Evolutionary conservation across 2,797 vertebrate genomes (phyloP), one percentile per base, ranked within the genome.

Genomic region (Schizopygopsis malacanthus): DNA sequence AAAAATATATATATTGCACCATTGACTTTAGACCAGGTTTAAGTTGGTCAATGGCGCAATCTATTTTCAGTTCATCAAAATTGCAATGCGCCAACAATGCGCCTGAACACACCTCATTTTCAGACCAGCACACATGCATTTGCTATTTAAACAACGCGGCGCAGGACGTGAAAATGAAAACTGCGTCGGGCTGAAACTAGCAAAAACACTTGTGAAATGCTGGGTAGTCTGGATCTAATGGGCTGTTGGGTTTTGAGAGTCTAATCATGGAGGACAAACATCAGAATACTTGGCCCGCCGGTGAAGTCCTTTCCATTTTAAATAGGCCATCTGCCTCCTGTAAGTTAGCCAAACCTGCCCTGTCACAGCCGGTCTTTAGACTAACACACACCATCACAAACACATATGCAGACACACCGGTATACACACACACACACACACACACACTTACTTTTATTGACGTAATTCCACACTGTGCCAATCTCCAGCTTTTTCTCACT

Each of bases 291-390:
- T 86, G 80, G 80, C 81, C 75, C 73, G 28, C 67, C 81, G 2
- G 45, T 59, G 61, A 75, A 86, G 81, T 63, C 81, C 82, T 84
- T 91, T 88, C 88, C 90, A 90, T 91, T 90, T 92, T 89, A 93
- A 94, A 93, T 81, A 90, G 91, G 92, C 94, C 93, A 94, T 94
- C 94, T 95, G 93, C 89, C 93, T 87, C 89, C 81, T 84, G 88
- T 92, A 92, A 88, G 85, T 91, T 92, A 92, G 93, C 91, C 91
- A 89, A 88, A 81, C 70, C 54, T 20, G 18, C 61, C 71, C 83
- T 87, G 65, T 86, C 88, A 90, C 75, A 89, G 92, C 91, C 92
- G 92, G 67, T 73, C 45, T 81, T 75, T 50, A 82, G 63, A 82
- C 79, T 33, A 70, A 83, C 79, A 37, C 71, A 81, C 85, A 83